These are phyloP conservation scores for Beris chalybata DNA, from an alignment of 2,888 invertebrate genomes.

Conservation along the genomic window DNA sequence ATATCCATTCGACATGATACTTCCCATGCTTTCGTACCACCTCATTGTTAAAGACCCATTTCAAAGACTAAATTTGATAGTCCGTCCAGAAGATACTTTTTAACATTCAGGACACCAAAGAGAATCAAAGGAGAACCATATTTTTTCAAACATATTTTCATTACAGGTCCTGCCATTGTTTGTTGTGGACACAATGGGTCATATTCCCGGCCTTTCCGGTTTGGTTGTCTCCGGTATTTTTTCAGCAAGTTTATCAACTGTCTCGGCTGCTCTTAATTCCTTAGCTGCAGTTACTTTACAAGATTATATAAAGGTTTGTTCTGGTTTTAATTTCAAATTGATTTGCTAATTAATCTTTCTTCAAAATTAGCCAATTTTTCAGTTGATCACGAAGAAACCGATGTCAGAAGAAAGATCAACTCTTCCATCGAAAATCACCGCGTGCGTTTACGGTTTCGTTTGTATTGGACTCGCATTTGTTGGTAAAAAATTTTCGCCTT, in stretches of 20 bases:
- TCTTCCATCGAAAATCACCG: slow-evolving; percentile 67
- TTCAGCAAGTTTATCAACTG: slow-evolving; percentile 87
- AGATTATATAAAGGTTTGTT: slow-evolving; percentile 71
- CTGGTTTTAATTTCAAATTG: neutral
- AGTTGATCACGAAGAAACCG: slow-evolving; percentile 48
- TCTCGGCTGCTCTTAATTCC: slow-evolving; percentile 89
- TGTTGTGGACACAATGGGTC: slow-evolving; percentile 73
- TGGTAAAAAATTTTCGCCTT: slow-evolving; percentile 58
- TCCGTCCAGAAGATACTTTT: no score
- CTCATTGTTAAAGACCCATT: no score
- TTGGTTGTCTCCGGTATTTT: slow-evolving; percentile 90
- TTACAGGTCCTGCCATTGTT: slow-evolving; percentile 71
- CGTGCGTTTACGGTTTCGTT: slow-evolving; percentile 71
- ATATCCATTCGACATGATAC: no score
- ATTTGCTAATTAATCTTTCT: slow-evolving; percentile 16
- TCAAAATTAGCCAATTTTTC: slow-evolving; percentile 53
- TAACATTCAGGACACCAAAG: no score
- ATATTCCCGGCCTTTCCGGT: slow-evolving; percentile 79
- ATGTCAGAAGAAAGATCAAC: slow-evolving; percentile 56
- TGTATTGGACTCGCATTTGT: slow-evolving; percentile 82
- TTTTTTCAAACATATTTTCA: slow-evolving; percentile 36
- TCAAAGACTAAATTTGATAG: no score
- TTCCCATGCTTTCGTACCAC: no score
- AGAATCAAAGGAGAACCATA: no score
- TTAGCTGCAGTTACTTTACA: slow-evolving; percentile 87